Base-by-base conservation (phyloP, 2,888 invertebrate genomes). In the Ephialtes manifestator region DNA sequence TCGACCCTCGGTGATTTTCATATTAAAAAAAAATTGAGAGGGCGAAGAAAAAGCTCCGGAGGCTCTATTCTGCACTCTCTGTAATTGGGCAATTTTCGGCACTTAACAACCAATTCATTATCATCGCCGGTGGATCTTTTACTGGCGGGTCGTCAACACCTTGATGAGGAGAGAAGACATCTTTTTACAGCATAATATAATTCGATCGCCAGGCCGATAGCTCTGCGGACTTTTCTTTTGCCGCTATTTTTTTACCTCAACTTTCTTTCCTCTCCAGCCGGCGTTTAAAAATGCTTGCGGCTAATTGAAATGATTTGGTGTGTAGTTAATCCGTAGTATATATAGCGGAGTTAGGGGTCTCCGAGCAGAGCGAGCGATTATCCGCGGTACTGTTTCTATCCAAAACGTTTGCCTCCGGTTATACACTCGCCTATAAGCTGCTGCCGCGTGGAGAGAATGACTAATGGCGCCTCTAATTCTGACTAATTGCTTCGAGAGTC, bases 21-120 rank as follows among this genome's bases (percentile, higher is more conserved):
- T 90, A n/a, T 63, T n/a, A 43, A 65, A 91, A 91, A 91, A 90
- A 90, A 15, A 90, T 90, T 89, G 86, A 88, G 87, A 87, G 88
- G 85, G 86, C 87, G 53, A 15, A 53, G 88, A 90, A 91, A 92
- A 92, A 92, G 91, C 90, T 88, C 46, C 58, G 31, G 39, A 35
- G 90, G 87, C 87, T 88, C 88, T 87, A 90, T 89, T 88, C 86
- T 20, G 72, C 75, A 82, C 82, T 83, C 63, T 76, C 71, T 76
- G 90, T 93, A 92, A 93, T 93, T 92, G 93, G 91, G 88, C 91
- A 93, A 93, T 93, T 93, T 92, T 92, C 92, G 87, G 89, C 90
- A 92, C 90, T 92, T 90, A 92, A 92, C 92, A 90, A 92, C 90
- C 92, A 92, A 93, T 92, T 92, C 91, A 92, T 93, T 92, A 90